Base-by-base conservation (phyloP, 2,888 invertebrate genomes). In the Acanthosepion pharaonis region DNA sequence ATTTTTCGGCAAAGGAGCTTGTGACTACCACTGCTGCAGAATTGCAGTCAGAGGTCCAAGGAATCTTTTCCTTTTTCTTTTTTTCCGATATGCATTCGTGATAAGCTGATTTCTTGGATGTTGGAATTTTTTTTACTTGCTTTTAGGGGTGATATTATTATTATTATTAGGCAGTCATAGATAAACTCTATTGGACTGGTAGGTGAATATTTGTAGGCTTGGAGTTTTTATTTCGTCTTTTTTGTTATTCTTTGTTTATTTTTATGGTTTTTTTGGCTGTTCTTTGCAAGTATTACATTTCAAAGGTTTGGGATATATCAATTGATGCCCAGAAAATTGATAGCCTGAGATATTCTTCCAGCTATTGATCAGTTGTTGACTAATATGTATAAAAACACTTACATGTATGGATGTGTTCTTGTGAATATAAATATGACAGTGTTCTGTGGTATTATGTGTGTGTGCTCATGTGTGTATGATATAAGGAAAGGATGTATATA, bases 321-420 rank as follows among this genome's bases (percentile, higher is more conserved):
- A 78, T 78, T 78, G 78, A 78, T n/a, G 78, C n/a, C 78, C n/a
- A 78, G 78, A 78, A 78, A 78, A 78, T 78, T 78, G 78, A 78
- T 78, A 78, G 78, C n/a, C 78, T 33, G 33, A 78, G n/a, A 78
- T 78, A 78, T 78, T 78, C 78, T n/a, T 78, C n/a, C 78, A n/a
- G 15, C n/a, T 33, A 78, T 78, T 78, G 78, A 78, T 78, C 78
- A 33, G 78, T 33, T n/a, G 78, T 78, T n/a, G 78, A 78, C 78
- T 78, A 33, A 78, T 78, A n/a, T 33, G 23, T 59, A 15, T 33
- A 78, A 11, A 78, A 15, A 78, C 3, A 33, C 11, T 11, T n/a
- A 78, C 3, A n/a, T 4, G 23, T n/a, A 78, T 78, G 5, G 11
- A 78, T 78, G 5, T 78, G 59, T 59, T 23, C 59, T 23, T 59